These are phyloP conservation scores for Myiotriccus ornatus DNA, from an alignment of 2,797 vertebrate species.

Conservation along the genomic window DNA sequence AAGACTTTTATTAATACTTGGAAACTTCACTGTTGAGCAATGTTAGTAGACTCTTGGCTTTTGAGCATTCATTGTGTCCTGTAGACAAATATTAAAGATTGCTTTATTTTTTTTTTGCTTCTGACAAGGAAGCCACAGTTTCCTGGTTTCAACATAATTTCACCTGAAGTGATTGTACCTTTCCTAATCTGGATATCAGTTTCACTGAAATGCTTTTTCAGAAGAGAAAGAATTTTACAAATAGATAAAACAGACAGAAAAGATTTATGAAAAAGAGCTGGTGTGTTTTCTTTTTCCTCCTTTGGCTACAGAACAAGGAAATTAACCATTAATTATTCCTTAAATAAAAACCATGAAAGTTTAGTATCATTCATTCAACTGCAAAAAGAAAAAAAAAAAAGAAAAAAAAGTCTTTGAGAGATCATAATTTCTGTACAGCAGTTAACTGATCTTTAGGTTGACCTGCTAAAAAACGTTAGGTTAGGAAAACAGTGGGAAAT, in stretches of 20 bases:
- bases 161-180: background rate
- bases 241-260: background rate
- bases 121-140: background rate
- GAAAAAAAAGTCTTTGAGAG: background rate
- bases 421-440: background rate
- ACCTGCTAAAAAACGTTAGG: background rate
- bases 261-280: background rate
- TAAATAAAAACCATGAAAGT: background rate
- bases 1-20: background rate
- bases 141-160: slow-evolving; percentile 9
- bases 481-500: background rate
- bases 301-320: background rate
- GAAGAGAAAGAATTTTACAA: background rate
- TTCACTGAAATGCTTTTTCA: background rate
- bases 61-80: background rate
- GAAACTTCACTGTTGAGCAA: slow-evolving; percentile 22
- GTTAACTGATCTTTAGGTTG: background rate
- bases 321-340: background rate
- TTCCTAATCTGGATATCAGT: background rate
- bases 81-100: background rate
- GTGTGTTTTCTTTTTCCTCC: background rate
- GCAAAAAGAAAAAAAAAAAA: background rate
- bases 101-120: background rate
- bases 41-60: background rate
- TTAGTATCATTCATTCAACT: background rate